A percentile compares a stretch with the other conserved stretches of the same genome.
Conservation (phyloP, 92 coral and sea anemone species). For the Porites cylindrica region DNA sequence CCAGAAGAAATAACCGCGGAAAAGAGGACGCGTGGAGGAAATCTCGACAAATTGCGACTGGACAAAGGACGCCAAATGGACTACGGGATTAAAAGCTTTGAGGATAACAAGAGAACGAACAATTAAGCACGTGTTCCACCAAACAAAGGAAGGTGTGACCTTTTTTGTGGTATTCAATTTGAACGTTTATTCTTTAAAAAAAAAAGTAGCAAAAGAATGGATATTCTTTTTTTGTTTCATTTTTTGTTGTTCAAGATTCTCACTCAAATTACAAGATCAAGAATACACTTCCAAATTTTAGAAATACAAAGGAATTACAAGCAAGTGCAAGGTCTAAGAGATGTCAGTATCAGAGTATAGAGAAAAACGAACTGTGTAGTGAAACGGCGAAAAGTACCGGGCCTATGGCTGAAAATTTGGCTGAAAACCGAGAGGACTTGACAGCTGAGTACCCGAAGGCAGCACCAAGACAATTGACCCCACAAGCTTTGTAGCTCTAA, state of each 20-base stretch:
- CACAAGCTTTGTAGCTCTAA: too few species aligned
- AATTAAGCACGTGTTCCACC: slow-evolving; percentile 37
- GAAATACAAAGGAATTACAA: background rate
- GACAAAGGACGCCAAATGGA: slow-evolving; percentile 62
- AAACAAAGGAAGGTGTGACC: slow-evolving; percentile 16
- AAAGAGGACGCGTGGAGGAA: slow-evolving; percentile 38
- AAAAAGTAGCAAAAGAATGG: background rate
- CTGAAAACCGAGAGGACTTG: too few species aligned
- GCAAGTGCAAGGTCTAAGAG: too few species aligned
- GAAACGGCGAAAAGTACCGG: too few species aligned
- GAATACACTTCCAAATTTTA: background rate
- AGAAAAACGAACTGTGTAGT: too few species aligned
- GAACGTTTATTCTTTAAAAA: background rate
- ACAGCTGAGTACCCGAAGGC: too few species aligned
- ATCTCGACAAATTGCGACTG: slow-evolving; percentile 22
- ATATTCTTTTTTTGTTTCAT: background rate
- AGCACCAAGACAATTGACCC: too few species aligned
- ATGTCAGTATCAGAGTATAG: too few species aligned
- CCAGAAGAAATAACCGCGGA: slow-evolving; percentile 30
- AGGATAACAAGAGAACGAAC: slow-evolving; percentile 8
- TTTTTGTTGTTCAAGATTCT: background rate
- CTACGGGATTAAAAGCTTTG: slow-evolving; percentile 38
- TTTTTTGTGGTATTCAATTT: slow-evolving; percentile 1
- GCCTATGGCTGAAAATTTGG: too few species aligned
- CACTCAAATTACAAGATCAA: background rate